phyloP scores from a whole-genome alignment of 1,140 invertebrate genomes.

The Drosophila varians region DNA sequence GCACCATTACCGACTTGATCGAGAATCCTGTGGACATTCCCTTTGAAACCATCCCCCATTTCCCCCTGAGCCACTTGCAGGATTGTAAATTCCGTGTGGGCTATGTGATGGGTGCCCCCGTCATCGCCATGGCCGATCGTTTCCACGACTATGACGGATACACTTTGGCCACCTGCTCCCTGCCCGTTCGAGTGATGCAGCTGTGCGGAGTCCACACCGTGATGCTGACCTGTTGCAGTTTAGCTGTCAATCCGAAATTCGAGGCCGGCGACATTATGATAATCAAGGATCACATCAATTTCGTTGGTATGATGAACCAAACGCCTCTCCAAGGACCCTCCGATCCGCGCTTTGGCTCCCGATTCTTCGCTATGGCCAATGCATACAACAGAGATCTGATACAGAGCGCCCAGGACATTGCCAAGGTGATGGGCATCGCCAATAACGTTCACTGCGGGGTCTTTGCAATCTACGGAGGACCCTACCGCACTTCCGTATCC shows the following conservation, averaged over 20 bases:
- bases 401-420: conserved; percentile 88
- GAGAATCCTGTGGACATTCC: conserved; percentile 88
- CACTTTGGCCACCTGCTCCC: conserved; percentile 88
- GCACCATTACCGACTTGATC: conserved; percentile 90
- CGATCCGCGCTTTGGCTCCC: conserved; percentile 95
- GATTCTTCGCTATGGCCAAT: conserved; percentile 93
- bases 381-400: conserved; percentile 91
- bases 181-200: conserved; percentile 97
- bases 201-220: conserved; percentile 94
- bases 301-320: conserved; percentile 92
- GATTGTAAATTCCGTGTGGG: conserved; percentile 95
- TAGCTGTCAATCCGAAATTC: conserved; percentile 93
- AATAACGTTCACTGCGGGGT: conserved; percentile 92
- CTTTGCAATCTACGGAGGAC: conserved; percentile 95
- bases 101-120: conserved; percentile 88
- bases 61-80: conserved; percentile 91
- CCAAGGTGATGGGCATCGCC: conserved; percentile 88
- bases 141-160: conserved; percentile 98
- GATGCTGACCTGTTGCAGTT: conserved; percentile 97
- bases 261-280: conserved; percentile 97
- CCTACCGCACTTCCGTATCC: conserved; percentile 94
- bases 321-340: conserved; percentile 96
- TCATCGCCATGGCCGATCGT: conserved; percentile 97
- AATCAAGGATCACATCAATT: conserved; percentile 97
- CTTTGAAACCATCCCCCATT: conserved; percentile 94